phyloP scores from a whole-genome alignment of 2,888 invertebrate genomes.

The Noctua janthe region DNA sequence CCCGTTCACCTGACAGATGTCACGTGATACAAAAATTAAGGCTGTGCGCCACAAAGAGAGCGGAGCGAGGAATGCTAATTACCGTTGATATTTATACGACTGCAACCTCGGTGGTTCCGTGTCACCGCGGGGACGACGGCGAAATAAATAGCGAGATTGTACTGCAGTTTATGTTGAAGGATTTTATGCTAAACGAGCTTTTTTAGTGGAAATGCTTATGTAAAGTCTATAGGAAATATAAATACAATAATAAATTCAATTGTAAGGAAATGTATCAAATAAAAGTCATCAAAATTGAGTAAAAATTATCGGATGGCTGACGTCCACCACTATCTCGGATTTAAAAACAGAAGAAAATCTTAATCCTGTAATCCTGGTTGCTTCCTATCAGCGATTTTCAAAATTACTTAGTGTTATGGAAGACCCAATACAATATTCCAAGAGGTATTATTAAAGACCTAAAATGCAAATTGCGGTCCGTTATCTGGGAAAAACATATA shows the following conservation, averaged over 20 bases:
- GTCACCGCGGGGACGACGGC: constrained; percentile 76
- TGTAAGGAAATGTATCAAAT: not conserved
- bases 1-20: constrained; percentile 67
- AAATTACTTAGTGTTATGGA: not conserved
- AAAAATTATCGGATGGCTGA: too few relatives aligned
- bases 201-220: not conserved
- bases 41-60: constrained; percentile 68
- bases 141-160: constrained; percentile 78
- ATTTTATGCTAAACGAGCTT: constrained; percentile 51
- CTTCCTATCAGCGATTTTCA: not conserved
- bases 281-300: not conserved
- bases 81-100: constrained; percentile 84
- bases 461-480: not conserved
- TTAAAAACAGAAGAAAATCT: not conserved
- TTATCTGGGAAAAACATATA: not conserved
- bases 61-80: constrained; percentile 83
- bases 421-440: not conserved
- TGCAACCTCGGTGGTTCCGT: constrained; percentile 80
- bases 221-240: not conserved
- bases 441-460: not conserved
- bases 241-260: not conserved
- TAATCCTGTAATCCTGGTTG: not conserved
- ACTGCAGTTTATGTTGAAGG: constrained; percentile 67
- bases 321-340: too few relatives aligned
- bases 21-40: constrained; percentile 82